Conservation (phyloP, 2,113 vertebrate species). For the Cyprinodon brontotheroides region DNA sequence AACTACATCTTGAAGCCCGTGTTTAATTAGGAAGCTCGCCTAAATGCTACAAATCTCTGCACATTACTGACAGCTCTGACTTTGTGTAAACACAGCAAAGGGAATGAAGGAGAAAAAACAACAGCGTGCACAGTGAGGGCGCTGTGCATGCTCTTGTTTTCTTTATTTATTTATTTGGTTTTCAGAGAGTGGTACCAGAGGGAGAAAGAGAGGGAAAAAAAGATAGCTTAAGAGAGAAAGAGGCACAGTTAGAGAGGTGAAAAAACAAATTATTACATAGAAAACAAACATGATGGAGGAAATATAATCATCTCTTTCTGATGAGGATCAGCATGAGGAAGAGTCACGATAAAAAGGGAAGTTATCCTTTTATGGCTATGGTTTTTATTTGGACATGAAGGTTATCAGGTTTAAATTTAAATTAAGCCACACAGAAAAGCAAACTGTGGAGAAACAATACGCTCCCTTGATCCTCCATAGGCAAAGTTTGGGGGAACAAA, state of each 20-base stretch:
- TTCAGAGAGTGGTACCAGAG: slow-evolving; percentile 54
- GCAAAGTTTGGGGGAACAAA: not conserved
- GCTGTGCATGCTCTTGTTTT: slow-evolving; percentile 24
- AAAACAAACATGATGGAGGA: slow-evolving; percentile 42
- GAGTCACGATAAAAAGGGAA: slow-evolving; percentile 38
- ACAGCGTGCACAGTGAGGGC: slow-evolving; percentile 41
- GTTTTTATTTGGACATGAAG: not conserved
- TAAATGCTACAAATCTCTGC: slow-evolving; percentile 37
- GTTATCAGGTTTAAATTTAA: not conserved
- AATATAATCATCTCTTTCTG: slow-evolving; percentile 31
- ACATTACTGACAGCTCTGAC: slow-evolving; percentile 18
- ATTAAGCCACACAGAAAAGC: not conserved
- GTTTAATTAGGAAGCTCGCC: slow-evolving; percentile 21
- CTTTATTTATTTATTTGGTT: not conserved
- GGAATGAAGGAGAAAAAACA: slow-evolving; percentile 20
- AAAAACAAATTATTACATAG: slow-evolving; percentile 62
- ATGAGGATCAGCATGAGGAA: slow-evolving; percentile 61
- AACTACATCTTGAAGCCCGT: slow-evolving; percentile 29
- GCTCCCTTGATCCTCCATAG: not conserved
- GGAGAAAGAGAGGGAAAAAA: slow-evolving; percentile 9
- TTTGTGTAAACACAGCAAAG: slow-evolving; percentile 47
- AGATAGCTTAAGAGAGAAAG: slow-evolving; percentile 15
- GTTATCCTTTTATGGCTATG: not conserved
- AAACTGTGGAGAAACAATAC: not conserved
- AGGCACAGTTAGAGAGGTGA: slow-evolving; percentile 35